phyloP scores from a whole-genome alignment of 2,888 invertebrate genomes.

The Dynastes tityus region DNA sequence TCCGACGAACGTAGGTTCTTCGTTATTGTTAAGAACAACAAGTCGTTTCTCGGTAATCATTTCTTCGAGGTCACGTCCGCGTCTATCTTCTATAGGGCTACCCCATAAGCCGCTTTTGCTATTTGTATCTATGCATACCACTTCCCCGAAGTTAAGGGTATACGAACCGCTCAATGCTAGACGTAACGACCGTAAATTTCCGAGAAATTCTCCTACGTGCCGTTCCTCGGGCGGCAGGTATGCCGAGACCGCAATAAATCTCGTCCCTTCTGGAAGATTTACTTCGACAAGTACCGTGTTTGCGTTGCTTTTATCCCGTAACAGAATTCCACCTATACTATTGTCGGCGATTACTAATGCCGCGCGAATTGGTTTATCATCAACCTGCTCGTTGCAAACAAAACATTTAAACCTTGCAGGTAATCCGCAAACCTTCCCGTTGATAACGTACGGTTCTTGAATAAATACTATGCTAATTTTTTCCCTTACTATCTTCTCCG shows the following conservation, averaged over 20 bases:
- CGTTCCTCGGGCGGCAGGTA: neutral
- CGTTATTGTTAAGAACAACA: neutral
- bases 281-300: neutral
- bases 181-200: neutral
- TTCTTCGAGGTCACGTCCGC: neutral
- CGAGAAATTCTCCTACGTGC: neutral
- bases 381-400: neutral
- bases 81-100: neutral
- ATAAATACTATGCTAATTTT: neutral
- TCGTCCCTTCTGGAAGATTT: neutral
- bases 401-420: neutral
- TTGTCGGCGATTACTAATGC: neutral
- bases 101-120: slow-evolving; percentile 7
- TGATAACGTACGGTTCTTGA: neutral
- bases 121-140: slow-evolving; percentile 1
- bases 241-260: neutral
- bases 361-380: neutral
- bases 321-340: neutral
- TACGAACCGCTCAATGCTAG: no score
- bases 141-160: neutral
- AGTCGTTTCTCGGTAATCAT: neutral
- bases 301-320: neutral
- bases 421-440: neutral
- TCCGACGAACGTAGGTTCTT: slow-evolving; percentile 2
- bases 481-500: neutral